Percentiles rank a stretch among this genome's conserved stretches.
Evolutionary conservation across 2,113 vertebrate genomes (phyloP).

Genomic region (Xenopus tropicalis): UCB_Xtro_10.0 CM004449.2:47633001-47633500

Average conservation of each 20-base stretch:
- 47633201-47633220: conserved; percentile 60
- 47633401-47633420: too few relatives aligned
- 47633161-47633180: conserved; percentile 71
- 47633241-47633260: conserved; percentile 75
- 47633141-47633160: conserved; percentile 68
- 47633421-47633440: too few relatives aligned
- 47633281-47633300: conserved; percentile 47
- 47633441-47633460: too few relatives aligned
- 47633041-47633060: conserved; percentile 82
- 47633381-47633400: too few relatives aligned
- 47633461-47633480: too few relatives aligned
- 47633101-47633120: conserved; percentile 73
- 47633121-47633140: conserved; percentile 63
- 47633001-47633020: conserved; percentile 57
- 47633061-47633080: conserved; percentile 69
- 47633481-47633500: too few relatives aligned
- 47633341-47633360: not conserved
- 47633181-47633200: conserved; percentile 73
- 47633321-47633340: conserved; percentile 17
- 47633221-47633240: conserved; percentile 70
- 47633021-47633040: conserved; percentile 71
- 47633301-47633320: conserved; percentile 44
- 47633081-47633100: conserved; percentile 71
- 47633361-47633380: too few relatives aligned
- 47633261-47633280: conserved; percentile 55